Evolutionary conservation across 2,888 invertebrate genomes (phyloP), one percentile per base, ranked within the genome.

Genomic region (Neoascia interrupta): DNA sequence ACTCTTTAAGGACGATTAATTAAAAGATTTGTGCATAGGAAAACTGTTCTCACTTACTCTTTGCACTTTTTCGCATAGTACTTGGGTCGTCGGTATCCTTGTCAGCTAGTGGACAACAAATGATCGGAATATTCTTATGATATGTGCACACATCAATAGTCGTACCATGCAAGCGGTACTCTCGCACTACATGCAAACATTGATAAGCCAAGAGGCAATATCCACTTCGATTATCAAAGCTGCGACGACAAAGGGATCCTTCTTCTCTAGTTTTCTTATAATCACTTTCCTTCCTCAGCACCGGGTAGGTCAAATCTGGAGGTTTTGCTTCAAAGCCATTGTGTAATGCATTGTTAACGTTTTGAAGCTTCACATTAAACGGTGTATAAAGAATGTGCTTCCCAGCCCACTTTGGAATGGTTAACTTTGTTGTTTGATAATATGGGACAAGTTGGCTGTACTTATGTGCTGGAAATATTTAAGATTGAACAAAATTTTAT

Each of bases 1-100:
- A 91, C 87, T 91, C 91, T 91, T 34, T 0, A 61, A 66, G 61
- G 23, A 45, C n/a, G n/a, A n/a, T n/a, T n/a, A n/a, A n/a, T n/a
- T n/a, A n/a, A 47, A 3, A 6, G 1, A 1, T 10, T 15, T 19
- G 11, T 13, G 26, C 43, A 23, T 3, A 16, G 0, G 1, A 1
- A 8, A 3, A 18, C 2, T 0, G 3, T 1, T 3, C 10, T 3
- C 5, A 83, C 84, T 73, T 72, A 88, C 88, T 88, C 69, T 81
- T 82, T 16, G 84, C 88, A 75, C 88, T 88, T 1, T 86, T 83
- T 1, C 88, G 82, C 58, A 84, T 85, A 21, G 60, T 31, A 3
- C 47, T 45, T 2, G 66, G 73, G 1, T 82, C 81, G 15, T 85
- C 82, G 16, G 82, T 53, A 49, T 85, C 84, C 41, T 87, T 87